Evolutionary conservation across 2,113 vertebrate genomes (phyloP).

Genomic region (Propithecus coquereli): DNA sequence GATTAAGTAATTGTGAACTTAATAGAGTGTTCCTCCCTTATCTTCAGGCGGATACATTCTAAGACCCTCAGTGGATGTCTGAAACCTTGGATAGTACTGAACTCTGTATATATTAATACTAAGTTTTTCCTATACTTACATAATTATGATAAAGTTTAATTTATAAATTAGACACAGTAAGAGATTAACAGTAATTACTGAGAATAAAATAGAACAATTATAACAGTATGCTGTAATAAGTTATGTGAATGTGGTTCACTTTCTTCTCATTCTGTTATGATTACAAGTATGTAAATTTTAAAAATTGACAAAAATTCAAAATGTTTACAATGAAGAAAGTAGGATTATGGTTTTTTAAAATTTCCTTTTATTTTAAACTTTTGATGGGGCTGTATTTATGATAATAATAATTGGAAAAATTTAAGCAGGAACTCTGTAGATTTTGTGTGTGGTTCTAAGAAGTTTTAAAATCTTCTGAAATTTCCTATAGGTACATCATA

Average conservation of each 20-base stretch:
- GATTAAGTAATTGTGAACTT: not conserved
- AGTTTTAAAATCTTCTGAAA: not conserved
- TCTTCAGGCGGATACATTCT: not conserved
- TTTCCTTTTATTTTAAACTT: not conserved
- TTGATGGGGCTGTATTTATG: not conserved
- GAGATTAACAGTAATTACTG: not conserved
- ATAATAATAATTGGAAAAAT: not conserved
- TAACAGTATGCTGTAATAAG: not conserved
- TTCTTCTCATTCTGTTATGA: not conserved
- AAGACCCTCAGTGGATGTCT: not conserved
- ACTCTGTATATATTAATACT: not conserved
- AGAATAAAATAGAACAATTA: not conserved
- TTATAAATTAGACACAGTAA: not conserved
- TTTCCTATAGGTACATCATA: not conserved
- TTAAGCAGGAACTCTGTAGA: not conserved
- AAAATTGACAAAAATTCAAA: not conserved
- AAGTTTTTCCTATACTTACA: not conserved
- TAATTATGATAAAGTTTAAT: not conserved
- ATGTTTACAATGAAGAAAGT: not conserved
- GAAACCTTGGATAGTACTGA: not conserved
- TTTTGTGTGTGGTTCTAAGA: conserved; percentile 11
- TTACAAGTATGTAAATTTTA: not conserved
- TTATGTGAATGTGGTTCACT: not conserved
- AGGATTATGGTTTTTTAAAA: not conserved
- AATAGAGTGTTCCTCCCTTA: not conserved